phyloP scores from a whole-genome alignment of 2,113 vertebrate genomes.

The Butorides virescens region DNA sequence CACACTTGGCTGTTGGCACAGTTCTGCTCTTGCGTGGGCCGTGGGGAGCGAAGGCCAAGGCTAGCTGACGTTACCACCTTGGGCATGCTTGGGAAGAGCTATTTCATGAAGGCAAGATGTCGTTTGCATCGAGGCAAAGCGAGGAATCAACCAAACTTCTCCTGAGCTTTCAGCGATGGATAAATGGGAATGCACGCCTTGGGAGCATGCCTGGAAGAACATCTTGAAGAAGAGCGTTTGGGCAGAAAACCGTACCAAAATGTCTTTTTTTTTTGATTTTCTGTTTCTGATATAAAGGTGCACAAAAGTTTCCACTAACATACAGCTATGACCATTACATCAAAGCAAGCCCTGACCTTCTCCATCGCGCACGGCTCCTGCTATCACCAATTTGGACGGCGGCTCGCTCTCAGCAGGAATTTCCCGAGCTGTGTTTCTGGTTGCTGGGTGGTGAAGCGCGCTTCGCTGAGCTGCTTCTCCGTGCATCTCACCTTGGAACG shows the following conservation, averaged over 20 bases:
- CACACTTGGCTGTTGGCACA: not conserved
- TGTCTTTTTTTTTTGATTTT: not conserved
- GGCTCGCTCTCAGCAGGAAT: not conserved
- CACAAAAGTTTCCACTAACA: not conserved
- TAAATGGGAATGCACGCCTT: not conserved
- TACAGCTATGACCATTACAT: not conserved
- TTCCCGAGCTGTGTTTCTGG: not conserved
- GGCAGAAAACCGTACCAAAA: not conserved
- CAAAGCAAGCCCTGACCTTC: not conserved
- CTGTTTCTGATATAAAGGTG: not conserved
- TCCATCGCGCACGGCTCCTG: not conserved
- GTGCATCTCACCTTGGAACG: not conserved
- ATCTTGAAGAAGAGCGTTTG: not conserved
- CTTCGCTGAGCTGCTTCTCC: not conserved
- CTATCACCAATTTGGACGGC: not conserved
- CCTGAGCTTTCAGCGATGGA: fast-evolving
- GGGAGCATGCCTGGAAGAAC: not conserved
- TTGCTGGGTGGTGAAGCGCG: not conserved
- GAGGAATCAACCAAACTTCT: not conserved
- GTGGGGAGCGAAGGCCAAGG: not conserved
- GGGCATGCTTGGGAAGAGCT: not conserved
- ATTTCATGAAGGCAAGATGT: not conserved
- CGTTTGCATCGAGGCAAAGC: not conserved
- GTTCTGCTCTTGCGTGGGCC: not conserved
- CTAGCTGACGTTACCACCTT: not conserved